Evolutionary conservation across 92 coral and sea anemone species (phyloP).

Genomic region (Bergia sp.): DNA sequence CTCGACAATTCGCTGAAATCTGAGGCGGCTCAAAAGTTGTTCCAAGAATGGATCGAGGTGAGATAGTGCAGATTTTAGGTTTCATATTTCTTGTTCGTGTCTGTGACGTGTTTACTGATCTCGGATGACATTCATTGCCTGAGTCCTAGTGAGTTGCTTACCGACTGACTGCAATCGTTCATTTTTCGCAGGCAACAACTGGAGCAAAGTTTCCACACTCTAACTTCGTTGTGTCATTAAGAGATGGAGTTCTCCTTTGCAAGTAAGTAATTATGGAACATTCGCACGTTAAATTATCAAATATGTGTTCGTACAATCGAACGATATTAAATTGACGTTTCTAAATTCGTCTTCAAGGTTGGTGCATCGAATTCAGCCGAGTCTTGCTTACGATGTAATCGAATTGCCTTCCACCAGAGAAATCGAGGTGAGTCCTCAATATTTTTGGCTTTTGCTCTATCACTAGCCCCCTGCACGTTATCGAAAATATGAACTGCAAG

Average conservation of each 20-base stretch:
- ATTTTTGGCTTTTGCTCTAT: conserved; percentile 1
- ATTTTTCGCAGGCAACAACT: conserved; percentile 27
- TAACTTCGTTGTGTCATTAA: conserved; percentile 39
- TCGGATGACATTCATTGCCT: neutral
- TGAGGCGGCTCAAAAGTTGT: conserved; percentile 77
- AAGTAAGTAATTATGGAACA: conserved; percentile 11
- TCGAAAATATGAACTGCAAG: neutral
- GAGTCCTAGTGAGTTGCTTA: neutral
- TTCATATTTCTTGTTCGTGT: conserved; percentile 58
- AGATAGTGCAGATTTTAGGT: conserved; percentile 48
- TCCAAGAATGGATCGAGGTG: conserved; percentile 88
- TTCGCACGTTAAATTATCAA: neutral
- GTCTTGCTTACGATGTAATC: conserved; percentile 42
- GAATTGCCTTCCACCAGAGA: conserved; percentile 36
- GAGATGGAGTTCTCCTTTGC: conserved; percentile 49
- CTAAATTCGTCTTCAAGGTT: neutral
- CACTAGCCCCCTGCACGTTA: neutral
- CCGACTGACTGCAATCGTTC: conserved; percentile 2
- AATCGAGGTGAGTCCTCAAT: conserved; percentile 32
- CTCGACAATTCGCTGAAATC: conserved; percentile 60
- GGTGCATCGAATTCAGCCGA: conserved; percentile 40
- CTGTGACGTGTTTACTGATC: conserved; percentile 11
- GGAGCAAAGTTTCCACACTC: conserved; percentile 35
- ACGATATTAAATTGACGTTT: neutral
- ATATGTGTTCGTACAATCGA: neutral